A percentile compares a stretch with the other conserved stretches of the same genome.
Conservation (phyloP, 2,888 invertebrate genomes). For the Galeruca laticollis region DNA sequence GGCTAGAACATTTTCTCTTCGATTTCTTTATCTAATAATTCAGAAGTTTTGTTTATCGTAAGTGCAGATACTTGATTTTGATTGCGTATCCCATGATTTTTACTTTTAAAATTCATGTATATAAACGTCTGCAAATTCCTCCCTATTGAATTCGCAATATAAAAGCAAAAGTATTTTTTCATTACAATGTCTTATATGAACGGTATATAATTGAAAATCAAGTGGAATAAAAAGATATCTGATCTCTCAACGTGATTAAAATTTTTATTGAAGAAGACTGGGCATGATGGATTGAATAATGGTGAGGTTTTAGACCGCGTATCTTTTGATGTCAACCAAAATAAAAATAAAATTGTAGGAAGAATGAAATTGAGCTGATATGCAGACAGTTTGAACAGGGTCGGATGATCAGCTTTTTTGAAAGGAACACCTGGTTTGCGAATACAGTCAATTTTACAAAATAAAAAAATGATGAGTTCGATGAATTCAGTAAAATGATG, state of each 20-base stretch:
- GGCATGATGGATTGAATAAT: slow-evolving; percentile 29
- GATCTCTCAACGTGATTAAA: slow-evolving; percentile 30
- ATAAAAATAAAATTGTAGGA: slow-evolving; percentile 13
- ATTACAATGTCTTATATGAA: slow-evolving; percentile 6
- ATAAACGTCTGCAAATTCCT: not conserved
- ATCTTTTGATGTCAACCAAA: slow-evolving; percentile 18
- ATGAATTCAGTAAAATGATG: no score
- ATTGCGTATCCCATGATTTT: no score
- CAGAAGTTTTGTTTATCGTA: no score
- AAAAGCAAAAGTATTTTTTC: slow-evolving; percentile 10
- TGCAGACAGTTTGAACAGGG: not conserved
- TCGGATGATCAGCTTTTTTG: not conserved
- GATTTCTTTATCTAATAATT: no score
- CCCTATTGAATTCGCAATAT: not conserved
- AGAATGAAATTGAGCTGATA: not conserved
- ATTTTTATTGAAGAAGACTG: slow-evolving; percentile 22
- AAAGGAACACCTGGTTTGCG: no score
- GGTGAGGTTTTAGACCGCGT: slow-evolving; percentile 7
- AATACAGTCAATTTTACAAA: no score
- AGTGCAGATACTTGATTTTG: no score
- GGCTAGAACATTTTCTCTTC: no score
- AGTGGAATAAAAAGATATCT: slow-evolving; percentile 34
- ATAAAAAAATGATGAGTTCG: no score
- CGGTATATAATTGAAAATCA: slow-evolving; percentile 32
- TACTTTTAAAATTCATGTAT: no score